phyloP scores from a whole-genome alignment of 2,113 vertebrate species.

The Hippocampus mohnikei region DNA sequence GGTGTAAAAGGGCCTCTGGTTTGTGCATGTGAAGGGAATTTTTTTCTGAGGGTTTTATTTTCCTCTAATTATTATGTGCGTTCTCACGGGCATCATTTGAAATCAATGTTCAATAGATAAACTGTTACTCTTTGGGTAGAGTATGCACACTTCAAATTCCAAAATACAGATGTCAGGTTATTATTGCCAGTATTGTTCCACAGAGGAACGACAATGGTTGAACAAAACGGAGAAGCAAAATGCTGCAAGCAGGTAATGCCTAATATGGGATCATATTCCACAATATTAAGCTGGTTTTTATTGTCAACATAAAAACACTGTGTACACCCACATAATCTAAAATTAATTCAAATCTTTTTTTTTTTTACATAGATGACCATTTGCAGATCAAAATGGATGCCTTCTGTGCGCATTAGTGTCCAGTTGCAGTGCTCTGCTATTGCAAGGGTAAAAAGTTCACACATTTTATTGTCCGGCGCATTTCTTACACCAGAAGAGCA shows the following conservation, averaged over 20 bases:
- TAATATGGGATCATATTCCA: too few relatives aligned
- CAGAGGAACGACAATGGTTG: not conserved
- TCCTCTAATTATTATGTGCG: constrained; percentile 1
- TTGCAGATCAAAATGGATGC: not conserved
- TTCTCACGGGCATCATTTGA: not conserved
- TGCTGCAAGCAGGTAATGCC: not conserved
- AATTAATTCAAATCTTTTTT: not conserved
- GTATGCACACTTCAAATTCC: not conserved
- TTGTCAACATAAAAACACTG: not conserved
- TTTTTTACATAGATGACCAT: not conserved
- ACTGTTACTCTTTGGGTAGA: not conserved
- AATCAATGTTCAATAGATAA: not conserved
- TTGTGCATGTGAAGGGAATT: not conserved
- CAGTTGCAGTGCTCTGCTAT: not conserved
- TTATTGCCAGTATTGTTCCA: not conserved
- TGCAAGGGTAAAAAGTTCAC: not conserved
- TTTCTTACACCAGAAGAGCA: constrained; percentile 3
- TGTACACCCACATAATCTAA: not conserved
- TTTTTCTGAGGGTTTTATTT: not conserved
- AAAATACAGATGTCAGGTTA: not conserved
- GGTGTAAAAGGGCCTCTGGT: constrained; percentile 23
- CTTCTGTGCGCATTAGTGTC: not conserved
- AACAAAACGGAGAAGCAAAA: not conserved
- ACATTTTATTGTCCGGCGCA: not conserved
- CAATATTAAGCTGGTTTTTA: not conserved